phyloP scores from a whole-genome alignment of 2,797 vertebrate genomes.

The Pygocentrus nattereri region DNA sequence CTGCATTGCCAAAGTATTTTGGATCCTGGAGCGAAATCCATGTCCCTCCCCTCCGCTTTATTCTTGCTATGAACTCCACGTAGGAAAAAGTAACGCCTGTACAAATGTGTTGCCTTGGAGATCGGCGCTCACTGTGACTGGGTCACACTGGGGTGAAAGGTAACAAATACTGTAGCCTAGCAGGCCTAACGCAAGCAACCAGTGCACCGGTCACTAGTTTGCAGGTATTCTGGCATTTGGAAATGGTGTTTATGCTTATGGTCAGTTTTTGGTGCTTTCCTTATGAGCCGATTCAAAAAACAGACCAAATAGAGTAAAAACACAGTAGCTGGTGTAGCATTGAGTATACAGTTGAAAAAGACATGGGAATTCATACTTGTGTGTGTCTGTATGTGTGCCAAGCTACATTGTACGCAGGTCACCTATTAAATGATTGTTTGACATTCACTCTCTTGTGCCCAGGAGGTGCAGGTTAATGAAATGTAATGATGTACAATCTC shows the following conservation, averaged over 20 bases:
- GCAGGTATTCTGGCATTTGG: constrained; percentile 50
- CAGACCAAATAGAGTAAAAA: constrained; percentile 25
- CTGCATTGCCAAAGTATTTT: constrained; percentile 72
- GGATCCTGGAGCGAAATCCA: constrained; percentile 4
- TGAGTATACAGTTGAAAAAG: constrained; percentile 39
- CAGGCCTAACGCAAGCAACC: constrained; percentile 4
- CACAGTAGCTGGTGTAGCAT: constrained; percentile 22
- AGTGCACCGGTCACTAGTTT: constrained; percentile 22
- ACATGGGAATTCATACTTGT: constrained; percentile 33
- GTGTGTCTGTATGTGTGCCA: constrained; percentile 69
- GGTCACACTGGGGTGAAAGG: constrained; percentile 60
- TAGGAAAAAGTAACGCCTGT: constrained; percentile 56
- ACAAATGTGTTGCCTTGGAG: constrained; percentile 74
- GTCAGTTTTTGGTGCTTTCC: constrained; percentile 36
- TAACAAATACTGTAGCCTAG: constrained; percentile 41
- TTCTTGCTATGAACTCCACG: constrained; percentile 21
- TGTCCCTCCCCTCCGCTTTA: background rate
- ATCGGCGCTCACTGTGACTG: constrained; percentile 89
- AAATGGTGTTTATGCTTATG: background rate
- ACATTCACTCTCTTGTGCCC: constrained; percentile 88
- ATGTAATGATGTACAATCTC: constrained; percentile 92
- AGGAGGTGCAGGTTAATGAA: constrained; percentile 83
- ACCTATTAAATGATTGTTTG: constrained; percentile 86
- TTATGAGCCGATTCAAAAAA: constrained; percentile 9
- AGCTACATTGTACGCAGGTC: constrained; percentile 79